Evolutionary conservation across 2,797 vertebrate genomes (phyloP).

Genomic region (Eremophila alpestris): DNA sequence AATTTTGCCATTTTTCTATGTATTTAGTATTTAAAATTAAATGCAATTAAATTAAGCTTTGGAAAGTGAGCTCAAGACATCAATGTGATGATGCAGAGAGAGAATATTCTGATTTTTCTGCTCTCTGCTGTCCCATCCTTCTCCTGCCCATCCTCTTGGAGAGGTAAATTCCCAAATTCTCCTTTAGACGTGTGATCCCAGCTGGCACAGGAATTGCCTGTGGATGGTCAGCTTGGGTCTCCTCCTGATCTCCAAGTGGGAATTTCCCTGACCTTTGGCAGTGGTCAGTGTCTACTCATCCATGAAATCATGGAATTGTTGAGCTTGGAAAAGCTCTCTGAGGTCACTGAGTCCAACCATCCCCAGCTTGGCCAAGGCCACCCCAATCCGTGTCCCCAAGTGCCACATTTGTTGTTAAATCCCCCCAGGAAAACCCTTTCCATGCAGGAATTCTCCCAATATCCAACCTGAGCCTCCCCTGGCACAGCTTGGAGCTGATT

Average conservation of each 20-base stretch:
- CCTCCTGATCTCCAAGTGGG: not conserved
- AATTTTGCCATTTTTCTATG: not conserved
- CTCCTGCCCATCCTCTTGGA: not conserved
- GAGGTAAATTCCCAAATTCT: not conserved
- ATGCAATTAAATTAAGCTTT: not conserved
- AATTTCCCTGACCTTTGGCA: not conserved
- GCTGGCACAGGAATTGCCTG: fast-evolving
- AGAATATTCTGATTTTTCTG: not conserved
- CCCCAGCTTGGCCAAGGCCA: not conserved
- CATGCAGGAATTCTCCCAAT: not conserved
- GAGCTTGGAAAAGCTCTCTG: not conserved
- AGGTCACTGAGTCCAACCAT: not conserved
- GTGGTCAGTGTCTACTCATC: not conserved
- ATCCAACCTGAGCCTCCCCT: not conserved
- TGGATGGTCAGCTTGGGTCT: not conserved
- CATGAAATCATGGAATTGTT: not conserved
- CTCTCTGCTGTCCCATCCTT: not conserved
- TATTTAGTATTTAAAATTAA: not conserved
- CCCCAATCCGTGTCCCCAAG: not conserved
- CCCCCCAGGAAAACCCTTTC: not conserved
- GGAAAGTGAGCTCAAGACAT: not conserved
- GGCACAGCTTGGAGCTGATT: not conserved
- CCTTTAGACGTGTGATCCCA: not conserved
- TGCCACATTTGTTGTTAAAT: not conserved
- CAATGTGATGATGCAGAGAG: not conserved